Evolutionary conservation across 2,113 vertebrate genomes (phyloP).

Genomic region (Nycticebus coucang): DNA sequence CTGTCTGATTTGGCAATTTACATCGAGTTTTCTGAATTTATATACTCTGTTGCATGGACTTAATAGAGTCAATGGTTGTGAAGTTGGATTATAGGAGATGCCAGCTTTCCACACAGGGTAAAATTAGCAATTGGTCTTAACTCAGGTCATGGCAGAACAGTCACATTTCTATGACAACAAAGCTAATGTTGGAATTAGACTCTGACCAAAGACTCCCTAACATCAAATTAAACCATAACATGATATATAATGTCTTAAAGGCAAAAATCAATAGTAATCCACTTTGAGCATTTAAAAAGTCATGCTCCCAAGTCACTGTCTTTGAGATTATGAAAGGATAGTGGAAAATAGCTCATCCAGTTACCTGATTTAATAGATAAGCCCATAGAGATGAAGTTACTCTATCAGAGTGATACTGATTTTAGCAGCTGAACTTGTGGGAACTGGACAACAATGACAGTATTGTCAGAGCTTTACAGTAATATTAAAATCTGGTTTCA

Average conservation of each 20-base stretch:
- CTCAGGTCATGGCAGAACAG: background rate
- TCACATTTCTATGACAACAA: background rate
- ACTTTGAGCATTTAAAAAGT: background rate
- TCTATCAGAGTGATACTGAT: background rate
- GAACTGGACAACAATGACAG: background rate
- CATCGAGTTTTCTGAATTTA: background rate
- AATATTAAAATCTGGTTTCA: background rate
- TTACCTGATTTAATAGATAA: background rate
- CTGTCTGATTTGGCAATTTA: background rate
- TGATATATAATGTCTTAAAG: background rate
- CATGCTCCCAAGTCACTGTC: background rate
- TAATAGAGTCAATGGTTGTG: background rate
- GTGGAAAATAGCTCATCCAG: background rate
- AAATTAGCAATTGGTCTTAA: background rate
- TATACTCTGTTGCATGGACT: background rate
- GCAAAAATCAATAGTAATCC: background rate
- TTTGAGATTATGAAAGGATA: background rate
- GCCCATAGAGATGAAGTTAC: background rate
- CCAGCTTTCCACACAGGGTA: background rate
- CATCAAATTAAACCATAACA: background rate
- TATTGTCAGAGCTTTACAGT: background rate
- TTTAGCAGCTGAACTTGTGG: background rate
- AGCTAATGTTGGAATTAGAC: background rate
- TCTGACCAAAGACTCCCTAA: background rate
- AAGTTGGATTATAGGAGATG: background rate